Evolutionary conservation across 2,113 vertebrate species (phyloP), one percentile per base, ranked within the genome.

Genomic region (Scortum barcoo): DNA sequence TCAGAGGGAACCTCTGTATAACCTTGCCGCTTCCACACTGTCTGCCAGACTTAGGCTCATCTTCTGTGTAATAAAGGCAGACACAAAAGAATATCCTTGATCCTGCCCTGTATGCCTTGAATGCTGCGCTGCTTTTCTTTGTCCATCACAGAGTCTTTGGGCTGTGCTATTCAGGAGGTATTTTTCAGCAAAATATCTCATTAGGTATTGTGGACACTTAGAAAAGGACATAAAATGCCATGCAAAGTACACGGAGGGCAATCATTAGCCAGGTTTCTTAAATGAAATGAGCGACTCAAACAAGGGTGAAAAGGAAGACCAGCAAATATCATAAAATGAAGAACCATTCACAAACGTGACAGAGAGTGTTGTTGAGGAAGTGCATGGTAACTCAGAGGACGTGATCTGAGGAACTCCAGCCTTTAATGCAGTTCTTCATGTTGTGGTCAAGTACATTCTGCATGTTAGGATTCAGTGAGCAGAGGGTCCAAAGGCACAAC

Each of bases 11-110:
- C 76, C 83, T 88, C 76, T 83, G 38, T 67, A 24, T 78, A 91
- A 83, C 88, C 86, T 89, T 84, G 79, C 53, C 4, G 40, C 78
- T 81, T 81, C 81, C 46, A 71, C 51, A 51, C 66, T 79, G 86
- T 74, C 84, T 85, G 79, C 56, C 75, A 81, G 80, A 90, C 84
- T 85, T 80, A 78, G 46, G 61, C 85, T 90, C 74, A 88, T 90
- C 60, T 85, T 79, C 84, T 70, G 67, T 63, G 56, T 86, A 82
- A 89, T 86, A 86, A 87, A 71, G 50, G 72, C 75, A 51, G 86
- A 78, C 87, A 89, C 85, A 86, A 86, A 86, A 78, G 78, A 85
- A 81, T 71, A 86, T 74, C 71, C 67, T 26, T 12, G 30, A 65
- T 77, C 51, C 48, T 50, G 70, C 72, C 60, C 71, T 48, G 69